Conservation (phyloP, 2,888 invertebrate species). For the Microctonus hyperodae region DNA sequence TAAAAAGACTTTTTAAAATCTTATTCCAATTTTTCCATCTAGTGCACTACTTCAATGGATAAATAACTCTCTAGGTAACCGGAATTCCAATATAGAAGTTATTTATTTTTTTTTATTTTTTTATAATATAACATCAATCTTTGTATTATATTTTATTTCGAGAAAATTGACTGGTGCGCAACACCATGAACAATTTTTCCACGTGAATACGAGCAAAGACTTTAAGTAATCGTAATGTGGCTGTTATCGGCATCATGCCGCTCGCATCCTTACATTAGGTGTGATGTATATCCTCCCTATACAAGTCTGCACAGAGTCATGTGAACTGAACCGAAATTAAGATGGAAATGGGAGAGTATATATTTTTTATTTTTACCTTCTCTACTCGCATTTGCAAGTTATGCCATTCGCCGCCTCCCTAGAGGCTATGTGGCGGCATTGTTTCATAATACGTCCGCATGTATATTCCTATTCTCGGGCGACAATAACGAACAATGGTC, state of each 20-base stretch:
- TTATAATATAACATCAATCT: slow-evolving; percentile 14
- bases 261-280: slow-evolving; percentile 7
- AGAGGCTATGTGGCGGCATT: slow-evolving; percentile 36
- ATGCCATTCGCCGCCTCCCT: slow-evolving; percentile 22
- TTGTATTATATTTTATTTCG: neutral
- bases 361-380: slow-evolving; percentile 11
- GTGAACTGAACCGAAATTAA: slow-evolving; percentile 8
- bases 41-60: neutral
- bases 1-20: neutral
- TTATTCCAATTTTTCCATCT: neutral
- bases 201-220: neutral
- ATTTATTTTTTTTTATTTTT: neutral
- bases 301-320: neutral
- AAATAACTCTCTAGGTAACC: neutral
- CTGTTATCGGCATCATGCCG: slow-evolving; percentile 18
- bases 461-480: slow-evolving; percentile 33
- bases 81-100: neutral
- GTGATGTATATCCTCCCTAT: neutral
- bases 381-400: slow-evolving; percentile 2
- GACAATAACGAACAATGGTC: slow-evolving; percentile 37
- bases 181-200: neutral
- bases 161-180: slow-evolving; percentile 18
- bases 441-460: slow-evolving; percentile 36
- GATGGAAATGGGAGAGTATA: neutral
- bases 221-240: slow-evolving; percentile 11